phyloP scores from a whole-genome alignment of 2,113 vertebrate genomes.

The Mugil cephalus region DNA sequence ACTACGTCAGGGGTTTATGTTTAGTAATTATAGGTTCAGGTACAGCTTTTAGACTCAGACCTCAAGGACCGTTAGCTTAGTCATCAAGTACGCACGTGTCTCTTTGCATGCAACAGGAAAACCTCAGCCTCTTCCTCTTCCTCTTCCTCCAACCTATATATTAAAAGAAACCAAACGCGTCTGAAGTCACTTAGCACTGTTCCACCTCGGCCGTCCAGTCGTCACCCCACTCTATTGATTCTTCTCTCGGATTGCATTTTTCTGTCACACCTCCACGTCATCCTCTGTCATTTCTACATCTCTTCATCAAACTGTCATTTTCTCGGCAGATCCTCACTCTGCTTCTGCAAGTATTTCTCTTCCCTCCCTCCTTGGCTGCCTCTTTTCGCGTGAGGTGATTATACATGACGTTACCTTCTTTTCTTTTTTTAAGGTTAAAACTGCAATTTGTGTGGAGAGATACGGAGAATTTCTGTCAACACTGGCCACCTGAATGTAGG shows the following conservation, averaged over 20 bases:
- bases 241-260: conserved; percentile 18
- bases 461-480: background rate
- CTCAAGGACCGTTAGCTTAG: too few species aligned
- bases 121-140: background rate
- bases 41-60: background rate
- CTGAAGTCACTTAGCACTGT: conserved; percentile 21
- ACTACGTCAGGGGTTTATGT: too few species aligned
- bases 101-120: conserved; percentile 24
- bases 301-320: conserved; percentile 39
- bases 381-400: background rate
- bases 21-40: too few species aligned
- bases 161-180: conserved; percentile 23
- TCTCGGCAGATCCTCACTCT: background rate
- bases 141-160: background rate
- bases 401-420: too few species aligned
- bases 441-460: background rate
- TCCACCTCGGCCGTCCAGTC: conserved; percentile 52
- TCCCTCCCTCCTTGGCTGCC: background rate
- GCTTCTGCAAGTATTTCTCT: background rate
- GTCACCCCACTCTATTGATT: conserved; percentile 55
- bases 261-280: conserved; percentile 14
- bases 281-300: conserved; percentile 16
- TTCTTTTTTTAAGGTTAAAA: background rate
- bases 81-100: too few species aligned
- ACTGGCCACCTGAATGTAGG: conserved; percentile 15